phyloP scores from a whole-genome alignment of 2,797 vertebrate species.

The Anguilla obscura region DNA sequence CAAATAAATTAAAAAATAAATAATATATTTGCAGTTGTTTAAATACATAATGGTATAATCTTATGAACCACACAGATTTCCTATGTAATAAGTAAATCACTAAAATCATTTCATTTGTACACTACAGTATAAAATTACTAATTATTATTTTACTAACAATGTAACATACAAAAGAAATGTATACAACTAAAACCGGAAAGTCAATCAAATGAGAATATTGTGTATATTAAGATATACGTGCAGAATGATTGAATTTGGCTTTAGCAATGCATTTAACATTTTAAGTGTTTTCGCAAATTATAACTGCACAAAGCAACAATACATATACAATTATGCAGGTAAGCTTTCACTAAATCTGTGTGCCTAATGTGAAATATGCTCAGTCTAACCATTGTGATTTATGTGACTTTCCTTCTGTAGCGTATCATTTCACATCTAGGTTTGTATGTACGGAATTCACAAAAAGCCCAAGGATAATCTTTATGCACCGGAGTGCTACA shows the following conservation, averaged over 20 bases:
- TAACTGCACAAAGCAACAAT: background rate
- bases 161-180: background rate
- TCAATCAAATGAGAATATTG: background rate
- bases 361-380: slow-evolving; percentile 7
- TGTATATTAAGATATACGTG: background rate
- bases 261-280: background rate
- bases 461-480: slow-evolving; percentile 3
- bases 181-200: background rate
- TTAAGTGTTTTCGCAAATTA: background rate
- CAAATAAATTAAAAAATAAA: background rate
- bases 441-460: slow-evolving; percentile 9
- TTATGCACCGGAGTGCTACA: background rate
- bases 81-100: background rate
- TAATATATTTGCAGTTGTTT: background rate
- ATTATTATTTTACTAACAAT: background rate
- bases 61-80: background rate
- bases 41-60: background rate
- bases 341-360: slow-evolving; percentile 10
- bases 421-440: background rate
- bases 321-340: background rate
- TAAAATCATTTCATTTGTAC: background rate
- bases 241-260: background rate
- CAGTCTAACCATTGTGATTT: background rate
- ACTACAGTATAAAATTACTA: background rate
- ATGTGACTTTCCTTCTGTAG: background rate